Evolutionary conservation across 2,888 invertebrate genomes (phyloP).

Genomic region (Cheilosia impressa): DNA sequence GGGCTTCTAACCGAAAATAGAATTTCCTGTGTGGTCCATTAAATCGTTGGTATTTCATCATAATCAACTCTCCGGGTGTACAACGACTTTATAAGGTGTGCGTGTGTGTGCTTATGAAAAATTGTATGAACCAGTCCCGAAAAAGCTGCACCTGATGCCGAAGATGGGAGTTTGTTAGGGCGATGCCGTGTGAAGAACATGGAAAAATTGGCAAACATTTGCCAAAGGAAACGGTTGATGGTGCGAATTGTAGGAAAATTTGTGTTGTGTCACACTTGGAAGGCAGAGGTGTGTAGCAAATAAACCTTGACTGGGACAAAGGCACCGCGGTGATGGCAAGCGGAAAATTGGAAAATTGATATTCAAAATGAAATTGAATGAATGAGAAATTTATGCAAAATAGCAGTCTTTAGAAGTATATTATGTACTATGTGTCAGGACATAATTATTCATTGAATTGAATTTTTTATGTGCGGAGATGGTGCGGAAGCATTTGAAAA

Average conservation of each 20-base stretch:
- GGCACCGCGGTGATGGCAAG: constrained; percentile 53
- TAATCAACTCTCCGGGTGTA: constrained; percentile 52
- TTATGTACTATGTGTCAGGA: constrained; percentile 48
- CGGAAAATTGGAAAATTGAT: constrained; percentile 75
- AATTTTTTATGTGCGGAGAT: not conserved
- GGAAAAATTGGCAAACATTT: constrained; percentile 68
- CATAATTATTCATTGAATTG: constrained; percentile 71
- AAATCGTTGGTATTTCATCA: constrained; percentile 73
- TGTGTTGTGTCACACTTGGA: constrained; percentile 63
- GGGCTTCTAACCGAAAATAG: constrained; percentile 49
- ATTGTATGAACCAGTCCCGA: constrained; percentile 12
- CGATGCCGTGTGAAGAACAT: constrained; percentile 14
- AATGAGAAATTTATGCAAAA: constrained; percentile 73
- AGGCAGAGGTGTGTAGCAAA: not conserved
- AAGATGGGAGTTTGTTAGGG: not conserved
- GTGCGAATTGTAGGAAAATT: constrained; percentile 63
- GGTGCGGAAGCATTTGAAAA: not conserved
- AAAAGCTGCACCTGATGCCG: constrained; percentile 41
- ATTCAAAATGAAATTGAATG: constrained; percentile 68
- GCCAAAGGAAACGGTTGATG: constrained; percentile 43
- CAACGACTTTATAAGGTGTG: not conserved
- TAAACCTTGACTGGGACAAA: not conserved
- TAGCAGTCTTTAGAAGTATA: constrained; percentile 40
- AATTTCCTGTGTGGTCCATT: constrained; percentile 72
- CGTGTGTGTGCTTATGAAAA: constrained; percentile 47